Base-by-base conservation (phyloP, 2,797 vertebrate genomes). In the Microhierax caerulescens region DNA sequence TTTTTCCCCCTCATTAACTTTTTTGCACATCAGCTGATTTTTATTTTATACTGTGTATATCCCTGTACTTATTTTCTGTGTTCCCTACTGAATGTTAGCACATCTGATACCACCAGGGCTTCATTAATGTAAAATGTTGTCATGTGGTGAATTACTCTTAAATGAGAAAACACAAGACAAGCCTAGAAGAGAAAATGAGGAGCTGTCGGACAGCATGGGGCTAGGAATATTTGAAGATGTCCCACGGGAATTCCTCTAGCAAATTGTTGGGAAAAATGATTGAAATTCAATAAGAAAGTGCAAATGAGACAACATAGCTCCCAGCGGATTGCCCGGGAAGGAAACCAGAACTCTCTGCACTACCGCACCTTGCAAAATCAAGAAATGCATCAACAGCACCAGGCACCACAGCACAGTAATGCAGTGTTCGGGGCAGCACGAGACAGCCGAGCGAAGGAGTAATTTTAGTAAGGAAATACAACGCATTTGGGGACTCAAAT, bases 1-100 rank as follows among this genome's bases (percentile, higher is more conserved):
- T 57, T 97, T 97, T 97, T 93, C 91, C 85, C 80, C 91, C 88
- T 95, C 96, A 93, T 97, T 96, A 97, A 74, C 77, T 93, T 94
- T 89, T 96, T 86, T 94, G 96, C 95, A 95, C 86, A 95, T 93
- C 94, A 92, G 82, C 93, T 95, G 95, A 90, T 95, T 96, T 96
- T 96, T 82, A 76, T 86, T 96, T 94, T 92, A 84, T 77, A 75
- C 72, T 36, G 41, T 90, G 41, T 76, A 48, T 64, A 74, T 69
- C 86, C 86, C 69, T 77, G 41, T 65, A 59, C 80, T 91, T 96
- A 79, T 96, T 94, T 95, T 54, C 59, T 73, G 12, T 43, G 72
- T 32, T 97, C 85, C 89, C 90, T 39, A 54, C 87, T 85, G 94
- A 87, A 70, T 22, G 18, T 68, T 89, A 90, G 82, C 90, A 64